phyloP scores from a whole-genome alignment of 2,888 invertebrate genomes.

The Perdita meconis region DNA sequence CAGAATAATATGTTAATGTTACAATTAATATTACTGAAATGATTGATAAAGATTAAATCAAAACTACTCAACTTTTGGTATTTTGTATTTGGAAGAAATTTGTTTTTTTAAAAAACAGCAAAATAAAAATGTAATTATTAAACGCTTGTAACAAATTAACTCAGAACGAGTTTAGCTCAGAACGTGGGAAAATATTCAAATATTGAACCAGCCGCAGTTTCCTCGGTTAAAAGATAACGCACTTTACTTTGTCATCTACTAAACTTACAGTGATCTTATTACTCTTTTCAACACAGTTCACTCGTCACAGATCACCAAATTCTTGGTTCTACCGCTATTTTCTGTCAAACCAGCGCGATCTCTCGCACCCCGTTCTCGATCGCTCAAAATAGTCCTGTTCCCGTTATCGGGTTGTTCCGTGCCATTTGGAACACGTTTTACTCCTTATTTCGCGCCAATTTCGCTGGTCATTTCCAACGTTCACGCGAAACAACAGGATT shows the following conservation, averaged over 20 bases:
- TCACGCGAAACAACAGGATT: constrained; percentile 25
- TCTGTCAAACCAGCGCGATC: neutral
- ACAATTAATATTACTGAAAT: too few relatives aligned
- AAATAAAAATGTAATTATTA: too few relatives aligned
- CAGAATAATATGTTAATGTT: too few relatives aligned
- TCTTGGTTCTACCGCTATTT: neutral
- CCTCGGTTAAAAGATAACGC: too few relatives aligned
- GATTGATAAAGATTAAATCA: too few relatives aligned
- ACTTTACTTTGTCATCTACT: neutral
- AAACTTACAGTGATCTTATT: neutral
- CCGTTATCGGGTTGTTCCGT: constrained; percentile 41
- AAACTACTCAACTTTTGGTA: too few relatives aligned
- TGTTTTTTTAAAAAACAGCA: too few relatives aligned
- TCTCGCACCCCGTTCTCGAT: neutral
- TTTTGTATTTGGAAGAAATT: too few relatives aligned
- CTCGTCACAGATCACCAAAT: neutral
- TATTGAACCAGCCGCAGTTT: too few relatives aligned
- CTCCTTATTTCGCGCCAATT: constrained; percentile 9
- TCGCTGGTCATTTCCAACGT: constrained; percentile 15
- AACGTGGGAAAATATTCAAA: too few relatives aligned
- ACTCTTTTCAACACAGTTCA: neutral
- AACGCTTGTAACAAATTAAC: too few relatives aligned
- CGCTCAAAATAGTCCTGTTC: constrained; percentile 9
- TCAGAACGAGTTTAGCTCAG: too few relatives aligned
- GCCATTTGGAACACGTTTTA: constrained; percentile 15